Base-by-base conservation (phyloP, 2,888 invertebrate species). In the Drosophila antonietae region DNA sequence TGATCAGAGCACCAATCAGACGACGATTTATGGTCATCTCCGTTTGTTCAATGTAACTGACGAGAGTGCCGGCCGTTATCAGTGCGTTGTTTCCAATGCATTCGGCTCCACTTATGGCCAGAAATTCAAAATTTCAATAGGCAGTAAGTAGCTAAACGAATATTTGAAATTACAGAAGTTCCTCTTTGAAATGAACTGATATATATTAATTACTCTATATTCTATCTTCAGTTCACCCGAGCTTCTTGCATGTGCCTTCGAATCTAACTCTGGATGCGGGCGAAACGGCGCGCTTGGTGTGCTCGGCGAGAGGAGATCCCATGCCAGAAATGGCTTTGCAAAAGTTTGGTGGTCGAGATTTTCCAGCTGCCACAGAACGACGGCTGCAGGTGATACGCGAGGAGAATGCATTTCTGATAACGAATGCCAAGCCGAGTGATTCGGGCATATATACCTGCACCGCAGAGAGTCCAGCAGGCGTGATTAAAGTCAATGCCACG, bases 401-500 rank as follows among this genome's bases (percentile, higher is more conserved):
- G 37, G 98, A 98, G 91, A 97, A 98, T 92, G 95, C 96, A 2
- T 97, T 98, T 91, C 97, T 98, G 90, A 98, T 99, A 82, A 95
- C 97, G n/a, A 96, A 97, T 93, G 97, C 97, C 28, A 97, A 97
- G 92, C 95, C 96, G 0, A 95, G 95, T 41, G 99, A 99, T 91
- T 96, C 97, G 93, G 99, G 99, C 0, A 94, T 97, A 37, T 99
- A 99, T 91, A 98, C 97, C 58, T 99, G 98, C 93, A 97, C 96
- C 9, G 99, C 98, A 0, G 95, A 95, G 88, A 99, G 98, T 93
- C 94, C 95, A 49, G 98, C 98, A 15, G 99, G 98, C 0, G 95
- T 95, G 61, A 96, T 97, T 44, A 95, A 96, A 79, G 96, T 97
- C 2, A 98, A 98, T 93, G 97, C 97, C 28, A 96, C 97, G 20